Conservation (phyloP, 2,888 invertebrate genomes). For the Trichopoda pennipes region DNA sequence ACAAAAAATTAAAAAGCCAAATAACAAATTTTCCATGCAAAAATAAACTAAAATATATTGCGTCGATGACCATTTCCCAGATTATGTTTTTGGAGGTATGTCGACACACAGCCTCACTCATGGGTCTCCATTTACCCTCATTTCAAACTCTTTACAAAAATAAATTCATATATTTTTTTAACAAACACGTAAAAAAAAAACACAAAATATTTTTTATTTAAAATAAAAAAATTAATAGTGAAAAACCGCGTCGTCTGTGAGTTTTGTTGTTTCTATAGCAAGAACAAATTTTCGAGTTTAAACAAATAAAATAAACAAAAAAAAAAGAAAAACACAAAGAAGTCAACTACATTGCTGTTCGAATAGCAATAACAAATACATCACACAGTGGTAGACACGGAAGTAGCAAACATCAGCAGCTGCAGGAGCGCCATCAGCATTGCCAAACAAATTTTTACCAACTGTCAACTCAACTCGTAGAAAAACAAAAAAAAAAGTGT, state of each 20-base stretch:
- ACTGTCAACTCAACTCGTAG: background rate
- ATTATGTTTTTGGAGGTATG: constrained; percentile 32
- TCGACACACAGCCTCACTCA: background rate
- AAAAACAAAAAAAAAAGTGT: constrained; percentile 16
- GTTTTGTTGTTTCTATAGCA: constrained; percentile 61
- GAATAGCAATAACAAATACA: constrained; percentile 67
- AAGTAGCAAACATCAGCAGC: constrained; percentile 64
- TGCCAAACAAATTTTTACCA: constrained; percentile 32
- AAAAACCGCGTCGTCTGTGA: constrained; percentile 68
- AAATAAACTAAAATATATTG: constrained; percentile 32
- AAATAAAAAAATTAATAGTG: constrained; percentile 57
- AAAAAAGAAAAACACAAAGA: constrained; percentile 48
- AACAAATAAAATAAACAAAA: constrained; percentile 24
- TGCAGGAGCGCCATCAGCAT: constrained; percentile 55
- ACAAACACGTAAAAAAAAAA: constrained; percentile 16
- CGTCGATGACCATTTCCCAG: constrained; percentile 59
- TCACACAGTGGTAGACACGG: constrained; percentile 62
- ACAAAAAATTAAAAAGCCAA: constrained; percentile 17
- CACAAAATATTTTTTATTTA: background rate
- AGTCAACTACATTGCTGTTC: constrained; percentile 69
- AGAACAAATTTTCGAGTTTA: constrained; percentile 35
- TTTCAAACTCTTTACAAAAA: constrained; percentile 39
- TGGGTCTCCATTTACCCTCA: constrained; percentile 7
- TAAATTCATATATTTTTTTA: constrained; percentile 30
- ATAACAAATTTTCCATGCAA: constrained; percentile 37